Base-by-base conservation (phyloP, 2,113 vertebrate species). In the Aix galericulata region DNA sequence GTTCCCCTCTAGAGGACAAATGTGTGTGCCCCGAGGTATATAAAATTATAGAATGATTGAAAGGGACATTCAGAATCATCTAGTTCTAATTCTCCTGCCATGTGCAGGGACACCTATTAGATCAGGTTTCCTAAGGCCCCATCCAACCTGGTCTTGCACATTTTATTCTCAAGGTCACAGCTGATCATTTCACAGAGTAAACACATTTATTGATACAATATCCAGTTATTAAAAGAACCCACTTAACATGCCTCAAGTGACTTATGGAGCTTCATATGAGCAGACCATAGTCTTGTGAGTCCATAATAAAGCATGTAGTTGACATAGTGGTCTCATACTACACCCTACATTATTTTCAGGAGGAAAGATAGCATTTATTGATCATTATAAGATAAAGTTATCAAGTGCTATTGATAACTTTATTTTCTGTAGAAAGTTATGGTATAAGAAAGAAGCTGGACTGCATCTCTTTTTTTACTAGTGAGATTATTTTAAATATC, bases 11-110 rank as follows among this genome's bases (percentile, higher is more conserved):
- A 36, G 62, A 82, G 32, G 20, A 64, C 34, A 87, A 77, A 48
- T 0, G 0, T 52, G 22, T 11, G 38, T 52, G 22, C 9, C 42
- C 42, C 4, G 0, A 22, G 34, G 25, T 48, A 23, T 9, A 40
- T 63, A 29, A 34, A 63, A 63, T 63, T 26, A 63, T 38, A 63
- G 17, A 63, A 63, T 40, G 36, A 26, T 40, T 29, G 23, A 17
- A 29, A 63, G 17, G 36, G 36, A 63, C 26, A 17, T 29, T 18
- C 38, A 40, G 38, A 8, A 12, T 38, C 16, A 18, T 40, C 36
- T 27, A 18, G 62, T 27, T 40, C 36, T 9, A 40, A 29, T 16
- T 3, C 17, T 27, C 34, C 13, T 36, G 26, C 17, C 34, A 38
- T 63, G 17, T 26, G 36, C 36, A 40, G 62, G 16, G 17, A 40